Conservation (phyloP, 2,113 vertebrate genomes). For the Melozone crissalis region DNA sequence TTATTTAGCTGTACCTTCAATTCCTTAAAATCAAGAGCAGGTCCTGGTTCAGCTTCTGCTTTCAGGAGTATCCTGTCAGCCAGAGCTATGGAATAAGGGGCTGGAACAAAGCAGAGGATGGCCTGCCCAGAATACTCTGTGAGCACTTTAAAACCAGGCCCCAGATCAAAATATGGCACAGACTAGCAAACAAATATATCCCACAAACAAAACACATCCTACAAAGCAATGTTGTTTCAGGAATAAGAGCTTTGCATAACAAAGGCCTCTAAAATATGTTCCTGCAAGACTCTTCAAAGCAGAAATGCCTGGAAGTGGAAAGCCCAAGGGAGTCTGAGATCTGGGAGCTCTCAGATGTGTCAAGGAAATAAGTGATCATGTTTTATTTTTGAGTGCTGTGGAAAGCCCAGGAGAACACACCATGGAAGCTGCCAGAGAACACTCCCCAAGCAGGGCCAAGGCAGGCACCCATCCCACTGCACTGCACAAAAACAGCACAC, state of each 20-base stretch:
- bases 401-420: not conserved
- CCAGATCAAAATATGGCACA: not conserved
- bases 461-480: not conserved
- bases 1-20: not conserved
- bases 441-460: not conserved
- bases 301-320: conserved; percentile 35
- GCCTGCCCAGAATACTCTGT: not conserved
- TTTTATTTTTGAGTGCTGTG: conserved; percentile 38
- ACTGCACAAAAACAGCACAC: not conserved
- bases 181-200: conserved; percentile 11
- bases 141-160: not conserved
- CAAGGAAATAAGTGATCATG: not conserved
- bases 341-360: conserved; percentile 2
- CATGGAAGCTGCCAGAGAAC: not conserved
- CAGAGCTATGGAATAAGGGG: not conserved
- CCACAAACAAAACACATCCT: conserved; percentile 12
- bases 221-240: conserved; percentile 19
- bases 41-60: not conserved
- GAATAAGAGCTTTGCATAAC: not conserved
- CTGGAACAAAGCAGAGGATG: not conserved
- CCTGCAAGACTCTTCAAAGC: conserved; percentile 23
- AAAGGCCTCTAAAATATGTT: conserved; percentile 8
- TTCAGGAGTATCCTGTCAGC: not conserved
- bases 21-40: not conserved
- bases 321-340: conserved; percentile 25